A percentile compares a stretch with the other conserved stretches of the same genome.
Evolutionary conservation across 2,888 invertebrate genomes (phyloP).

Genomic region (Antheraea assamensis): DNA sequence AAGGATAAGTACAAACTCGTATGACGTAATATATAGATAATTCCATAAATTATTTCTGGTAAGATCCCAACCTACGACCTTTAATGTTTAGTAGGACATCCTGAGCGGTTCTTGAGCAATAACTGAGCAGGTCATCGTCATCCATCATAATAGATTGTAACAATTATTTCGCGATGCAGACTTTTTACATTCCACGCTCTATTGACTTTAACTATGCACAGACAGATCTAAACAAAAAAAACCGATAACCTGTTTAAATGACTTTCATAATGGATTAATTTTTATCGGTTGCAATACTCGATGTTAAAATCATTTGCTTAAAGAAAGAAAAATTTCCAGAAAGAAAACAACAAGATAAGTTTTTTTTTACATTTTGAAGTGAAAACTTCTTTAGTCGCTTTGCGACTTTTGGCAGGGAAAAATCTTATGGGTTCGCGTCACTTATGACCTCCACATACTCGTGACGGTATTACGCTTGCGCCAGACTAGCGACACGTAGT

Average conservation of each 20-base stretch:
- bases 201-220: background rate
- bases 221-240: background rate
- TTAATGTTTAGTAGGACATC: background rate
- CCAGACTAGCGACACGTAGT: no score
- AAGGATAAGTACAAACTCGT: no score
- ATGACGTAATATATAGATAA: background rate
- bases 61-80: background rate
- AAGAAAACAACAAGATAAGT: no score
- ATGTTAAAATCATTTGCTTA: background rate
- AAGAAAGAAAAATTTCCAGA: no score
- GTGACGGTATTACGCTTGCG: no score
- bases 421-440: no score
- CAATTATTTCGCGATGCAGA: background rate
- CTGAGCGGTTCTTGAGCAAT: background rate
- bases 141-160: background rate
- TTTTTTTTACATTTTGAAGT: no score
- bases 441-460: no score
- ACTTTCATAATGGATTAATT: background rate
- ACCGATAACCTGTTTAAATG: background rate
- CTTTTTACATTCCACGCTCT: constrained; percentile 9
- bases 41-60: background rate
- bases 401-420: no score
- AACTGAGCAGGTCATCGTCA: background rate
- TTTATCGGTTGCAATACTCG: background rate
- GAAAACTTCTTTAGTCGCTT: no score